Conservation (phyloP, 2,797 vertebrate genomes). For the Glyptemys insculpta region DNA sequence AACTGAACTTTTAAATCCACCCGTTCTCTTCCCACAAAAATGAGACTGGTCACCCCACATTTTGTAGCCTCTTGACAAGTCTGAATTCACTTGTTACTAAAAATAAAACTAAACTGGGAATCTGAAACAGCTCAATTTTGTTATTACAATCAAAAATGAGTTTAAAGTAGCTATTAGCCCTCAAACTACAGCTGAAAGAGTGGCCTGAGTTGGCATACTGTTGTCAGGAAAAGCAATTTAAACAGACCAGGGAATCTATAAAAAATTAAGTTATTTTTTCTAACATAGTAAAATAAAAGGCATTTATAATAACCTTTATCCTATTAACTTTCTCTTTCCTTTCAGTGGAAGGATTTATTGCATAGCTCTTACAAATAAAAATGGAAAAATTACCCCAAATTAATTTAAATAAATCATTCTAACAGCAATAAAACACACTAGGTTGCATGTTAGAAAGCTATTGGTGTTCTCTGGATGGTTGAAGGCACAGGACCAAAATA, state of each 20-base stretch:
- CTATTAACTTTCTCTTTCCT: not conserved
- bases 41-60: not conserved
- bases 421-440: not conserved
- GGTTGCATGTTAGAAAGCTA: not conserved
- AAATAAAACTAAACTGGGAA: not conserved
- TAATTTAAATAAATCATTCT: not conserved
- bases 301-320: not conserved
- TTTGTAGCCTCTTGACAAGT: not conserved
- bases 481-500: not conserved
- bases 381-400: accelerated
- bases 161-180: not conserved
- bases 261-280: not conserved
- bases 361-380: not conserved
- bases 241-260: not conserved
- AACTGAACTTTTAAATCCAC: not conserved
- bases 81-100: not conserved
- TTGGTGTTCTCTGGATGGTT: not conserved
- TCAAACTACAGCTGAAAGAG: not conserved
- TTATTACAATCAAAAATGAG: not conserved
- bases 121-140: not conserved
- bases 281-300: not conserved
- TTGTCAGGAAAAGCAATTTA: not conserved
- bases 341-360: not conserved
- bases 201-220: not conserved
- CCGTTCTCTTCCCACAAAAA: not conserved